phyloP scores from a whole-genome alignment of 2,113 vertebrate genomes.

The Apteryx mantelli region DNA sequence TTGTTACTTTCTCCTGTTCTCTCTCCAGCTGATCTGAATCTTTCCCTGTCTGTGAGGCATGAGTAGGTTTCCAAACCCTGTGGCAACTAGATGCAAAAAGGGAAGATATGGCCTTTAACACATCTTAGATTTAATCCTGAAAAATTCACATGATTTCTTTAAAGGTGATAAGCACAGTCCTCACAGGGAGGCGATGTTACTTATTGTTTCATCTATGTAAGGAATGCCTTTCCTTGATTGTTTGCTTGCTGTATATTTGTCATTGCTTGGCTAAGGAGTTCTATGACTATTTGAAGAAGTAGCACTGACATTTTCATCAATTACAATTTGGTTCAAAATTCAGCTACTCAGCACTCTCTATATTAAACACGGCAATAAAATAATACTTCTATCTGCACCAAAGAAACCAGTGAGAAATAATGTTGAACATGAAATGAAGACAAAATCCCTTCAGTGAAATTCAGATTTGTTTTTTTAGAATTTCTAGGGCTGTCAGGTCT shows the following conservation, averaged over 20 bases:
- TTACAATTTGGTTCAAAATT: neutral
- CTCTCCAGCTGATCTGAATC: neutral
- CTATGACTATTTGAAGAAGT: neutral
- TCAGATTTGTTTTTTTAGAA: neutral
- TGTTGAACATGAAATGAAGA: neutral
- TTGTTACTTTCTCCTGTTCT: neutral
- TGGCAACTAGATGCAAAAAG: neutral
- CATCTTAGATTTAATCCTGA: neutral
- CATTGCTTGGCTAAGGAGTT: neutral
- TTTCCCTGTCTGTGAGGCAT: neutral
- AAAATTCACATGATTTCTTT: neutral
- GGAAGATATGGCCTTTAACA: neutral
- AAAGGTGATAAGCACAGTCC: neutral
- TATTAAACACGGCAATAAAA: neutral
- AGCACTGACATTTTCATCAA: neutral
- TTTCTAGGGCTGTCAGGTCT: neutral
- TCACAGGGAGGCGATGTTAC: neutral
- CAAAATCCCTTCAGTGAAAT: constrained; percentile 11
- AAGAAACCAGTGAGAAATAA: constrained; percentile 26
- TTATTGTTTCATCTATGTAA: neutral
- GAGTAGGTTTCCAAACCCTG: neutral
- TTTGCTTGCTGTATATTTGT: neutral
- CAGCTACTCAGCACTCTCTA: neutral
- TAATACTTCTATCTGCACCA: neutral
- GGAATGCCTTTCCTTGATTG: accelerated